phyloP scores from a whole-genome alignment of 2,888 invertebrate genomes.

The Heteropelma amictum region DNA sequence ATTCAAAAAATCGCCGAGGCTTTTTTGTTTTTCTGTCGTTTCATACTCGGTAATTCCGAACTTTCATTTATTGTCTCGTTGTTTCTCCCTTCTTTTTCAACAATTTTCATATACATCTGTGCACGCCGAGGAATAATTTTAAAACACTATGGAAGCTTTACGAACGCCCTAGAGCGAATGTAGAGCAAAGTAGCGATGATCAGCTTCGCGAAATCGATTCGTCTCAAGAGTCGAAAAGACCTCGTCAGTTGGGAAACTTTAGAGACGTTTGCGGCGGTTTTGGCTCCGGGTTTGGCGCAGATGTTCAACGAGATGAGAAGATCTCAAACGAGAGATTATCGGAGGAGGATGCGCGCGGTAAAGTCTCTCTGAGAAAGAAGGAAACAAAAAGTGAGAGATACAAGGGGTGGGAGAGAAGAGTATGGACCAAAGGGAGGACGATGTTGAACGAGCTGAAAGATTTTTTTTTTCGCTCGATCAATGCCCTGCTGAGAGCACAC shows the following conservation, averaged over 20 bases:
- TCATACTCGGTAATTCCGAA: no score
- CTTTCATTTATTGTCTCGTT: no score
- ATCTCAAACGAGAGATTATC: conserved; percentile 49
- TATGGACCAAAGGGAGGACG: conserved; percentile 38
- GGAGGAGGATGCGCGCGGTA: neutral
- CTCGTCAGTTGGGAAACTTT: conserved; percentile 22
- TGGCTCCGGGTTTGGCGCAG: conserved; percentile 46
- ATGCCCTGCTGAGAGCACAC: conserved; percentile 14
- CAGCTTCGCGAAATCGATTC: neutral
- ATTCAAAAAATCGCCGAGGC: no score
- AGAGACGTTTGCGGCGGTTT: conserved; percentile 28
- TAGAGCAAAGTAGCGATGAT: neutral
- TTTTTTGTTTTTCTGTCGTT: no score
- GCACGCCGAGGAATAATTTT: no score
- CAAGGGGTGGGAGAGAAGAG: conserved; percentile 4
- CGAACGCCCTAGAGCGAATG: neutral
- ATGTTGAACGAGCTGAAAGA: conserved; percentile 40
- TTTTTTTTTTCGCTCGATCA: conserved; percentile 16
- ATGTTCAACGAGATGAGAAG: conserved; percentile 40
- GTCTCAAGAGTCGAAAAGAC: neutral
- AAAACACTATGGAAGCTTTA: neutral
- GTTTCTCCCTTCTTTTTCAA: no score
- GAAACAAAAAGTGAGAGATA: conserved; percentile 12
- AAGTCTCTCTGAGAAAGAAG: conserved; percentile 4
- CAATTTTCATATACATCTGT: no score